phyloP scores from a whole-genome alignment of 2,797 vertebrate genomes.

The Acipenser transmontanus region DNA sequence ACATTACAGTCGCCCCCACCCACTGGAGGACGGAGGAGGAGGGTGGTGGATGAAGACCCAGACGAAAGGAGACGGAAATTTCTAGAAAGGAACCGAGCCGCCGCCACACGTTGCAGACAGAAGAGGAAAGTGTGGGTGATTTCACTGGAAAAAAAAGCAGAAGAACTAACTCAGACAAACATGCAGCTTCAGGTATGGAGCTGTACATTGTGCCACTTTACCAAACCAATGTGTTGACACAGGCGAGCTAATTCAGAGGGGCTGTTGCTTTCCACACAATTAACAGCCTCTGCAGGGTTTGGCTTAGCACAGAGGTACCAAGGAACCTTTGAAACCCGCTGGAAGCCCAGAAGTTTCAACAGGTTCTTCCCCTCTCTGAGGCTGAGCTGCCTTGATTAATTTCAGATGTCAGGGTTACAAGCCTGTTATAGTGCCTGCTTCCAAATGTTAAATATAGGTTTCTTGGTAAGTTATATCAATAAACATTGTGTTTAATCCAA shows the following conservation, averaged over 20 bases:
- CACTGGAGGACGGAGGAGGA: conserved; percentile 83
- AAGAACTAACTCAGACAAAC: conserved; percentile 99
- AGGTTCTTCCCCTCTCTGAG: neutral
- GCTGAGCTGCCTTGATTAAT: neutral
- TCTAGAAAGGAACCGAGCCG: conserved; percentile 92
- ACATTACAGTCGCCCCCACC: conserved; percentile 85
- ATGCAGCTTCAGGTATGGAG: conserved; percentile 95
- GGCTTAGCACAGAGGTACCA: conserved; percentile 14
- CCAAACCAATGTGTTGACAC: conserved; percentile 1
- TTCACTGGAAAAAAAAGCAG: conserved; percentile 98
- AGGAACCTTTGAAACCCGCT: conserved; percentile 16
- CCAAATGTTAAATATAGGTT: conserved; percentile 12
- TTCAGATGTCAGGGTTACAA: neutral
- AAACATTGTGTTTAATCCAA: neutral
- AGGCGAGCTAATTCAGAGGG: neutral
- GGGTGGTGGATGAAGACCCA: conserved; percentile 92
- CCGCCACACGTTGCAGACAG: conserved; percentile 94
- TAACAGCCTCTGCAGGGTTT: neutral
- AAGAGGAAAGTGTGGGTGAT: conserved; percentile 99
- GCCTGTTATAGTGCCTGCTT: neutral
- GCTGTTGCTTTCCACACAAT: neutral
- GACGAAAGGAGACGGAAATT: conserved; percentile 96
- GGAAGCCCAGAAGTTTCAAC: neutral
- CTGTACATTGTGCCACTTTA: conserved; percentile 27
- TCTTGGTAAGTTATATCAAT: neutral